These are phyloP conservation scores for Yponomeuta evonymella DNA, from an alignment of 2,888 invertebrate genomes.

Conservation along the genomic window DNA sequence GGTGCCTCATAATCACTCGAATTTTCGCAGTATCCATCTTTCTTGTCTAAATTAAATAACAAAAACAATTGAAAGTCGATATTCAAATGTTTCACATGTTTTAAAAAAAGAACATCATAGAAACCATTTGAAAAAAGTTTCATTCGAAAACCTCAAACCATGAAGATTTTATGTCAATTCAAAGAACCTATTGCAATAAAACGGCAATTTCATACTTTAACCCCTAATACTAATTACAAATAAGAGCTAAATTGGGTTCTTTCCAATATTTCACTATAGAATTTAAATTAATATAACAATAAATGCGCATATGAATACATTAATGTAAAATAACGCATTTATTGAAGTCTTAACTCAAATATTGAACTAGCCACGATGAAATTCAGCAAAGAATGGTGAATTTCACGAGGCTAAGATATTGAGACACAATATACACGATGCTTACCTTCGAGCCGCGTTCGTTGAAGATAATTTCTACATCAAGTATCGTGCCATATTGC, in stretches of 20 bases:
- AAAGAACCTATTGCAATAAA: too few species aligned
- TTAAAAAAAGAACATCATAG: too few species aligned
- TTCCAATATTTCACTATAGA: background rate
- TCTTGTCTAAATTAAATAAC: too few species aligned
- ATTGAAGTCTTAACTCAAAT: background rate
- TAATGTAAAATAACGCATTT: background rate
- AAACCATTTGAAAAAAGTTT: too few species aligned
- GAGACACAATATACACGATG: slow-evolving; percentile 25
- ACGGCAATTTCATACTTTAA: too few species aligned
- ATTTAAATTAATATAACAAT: slow-evolving; percentile 4
- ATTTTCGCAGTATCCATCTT: too few species aligned
- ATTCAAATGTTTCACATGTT: too few species aligned
- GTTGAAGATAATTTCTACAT: slow-evolving; percentile 99
- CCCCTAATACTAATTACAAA: too few species aligned
- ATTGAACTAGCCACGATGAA: slow-evolving; percentile 9
- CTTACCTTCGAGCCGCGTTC: slow-evolving; percentile 99
- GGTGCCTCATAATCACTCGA: too few species aligned
- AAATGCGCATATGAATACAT: background rate
- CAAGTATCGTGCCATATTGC: slow-evolving; percentile 99
- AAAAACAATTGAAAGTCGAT: too few species aligned
- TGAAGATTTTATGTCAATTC: too few species aligned
- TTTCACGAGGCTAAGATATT: slow-evolving; percentile 15
- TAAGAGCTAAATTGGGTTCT: background rate
- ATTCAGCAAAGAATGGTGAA: slow-evolving; percentile 13
- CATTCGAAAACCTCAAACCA: too few species aligned